Evolutionary conservation across 2,888 invertebrate species (phyloP), one percentile per base, ranked within the genome.

Genomic region (Tipula vernalis): DNA sequence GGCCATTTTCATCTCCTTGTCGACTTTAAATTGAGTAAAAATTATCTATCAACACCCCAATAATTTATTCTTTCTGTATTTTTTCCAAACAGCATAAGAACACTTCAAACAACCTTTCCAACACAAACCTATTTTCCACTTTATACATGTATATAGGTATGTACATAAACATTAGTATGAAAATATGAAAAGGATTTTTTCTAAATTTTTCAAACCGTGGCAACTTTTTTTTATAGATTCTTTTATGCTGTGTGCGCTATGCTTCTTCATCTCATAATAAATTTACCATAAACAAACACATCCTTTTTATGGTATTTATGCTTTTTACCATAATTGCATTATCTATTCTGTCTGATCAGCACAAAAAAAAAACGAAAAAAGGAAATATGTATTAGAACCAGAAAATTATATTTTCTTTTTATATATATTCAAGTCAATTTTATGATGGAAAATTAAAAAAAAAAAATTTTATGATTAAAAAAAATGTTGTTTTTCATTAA

Each of bases 331-430:
- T 86, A 86, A 86, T 86, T 86, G 47, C 86, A 86, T 86, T 86
- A 86, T 86, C 86, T 44, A 86, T 86, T 86, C 86, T 47, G 86
- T 86, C 86, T 86, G 86, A 86, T 86, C 86, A 86, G 86, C 86
- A 86, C 41, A 84, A 84, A 84, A 84, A n/a, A 84, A 84, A 28
- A 28, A 28, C 28, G 28, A 28, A 28, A 28, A 28, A 28, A 28
- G 1, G 2, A 28, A 84, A 84, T 71, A 71, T 71, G 71, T 71
- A 71, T 71, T 71, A 71, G 71, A 71, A 71, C 71, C 71, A 71
- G 41, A 84, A 84, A 84, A 84, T 84, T 84, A 84, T 84, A 41
- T 71, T 71, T 71, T 71, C 71, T 71, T 71, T 51, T n/a, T 51
- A 51, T 51, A 44, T 44, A 51, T 51, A 51, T 51, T 39, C 41